Evolutionary conservation across 2,113 vertebrate genomes (phyloP), one percentile per base, ranked within the genome.

Genomic region (Heterocephalus glaber): DNA sequence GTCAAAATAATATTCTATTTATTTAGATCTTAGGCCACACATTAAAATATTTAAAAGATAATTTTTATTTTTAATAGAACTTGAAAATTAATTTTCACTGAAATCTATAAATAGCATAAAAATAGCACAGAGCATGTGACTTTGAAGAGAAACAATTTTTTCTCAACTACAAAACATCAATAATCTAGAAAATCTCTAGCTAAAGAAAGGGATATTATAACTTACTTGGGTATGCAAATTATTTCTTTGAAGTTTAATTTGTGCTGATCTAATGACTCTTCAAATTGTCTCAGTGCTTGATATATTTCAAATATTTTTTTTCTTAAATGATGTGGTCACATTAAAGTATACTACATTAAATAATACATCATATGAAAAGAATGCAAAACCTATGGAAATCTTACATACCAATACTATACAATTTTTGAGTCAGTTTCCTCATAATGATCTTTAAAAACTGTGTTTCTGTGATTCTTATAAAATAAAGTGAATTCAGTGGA

Each of bases 241-340:
- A 92, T 88, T 87, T 90, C 26, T 93, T 90, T 82, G 60, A 94
- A 86, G 44, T 95, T 79, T 28, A n/a, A 4, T 90, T 80, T 82
- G 38, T 85, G 38, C 22, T 90, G 80, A 19, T 96, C 12, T 84
- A 95, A 68, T 92, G 47, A 88, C 3, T 93, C 49, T 95, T 95
- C 30, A 77, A 74, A 74, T 72, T 93, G 17, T 70, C 5, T 90
- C 68, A 94, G 76, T 85, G 35, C 14, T 96, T 86, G 87, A 22
- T 85, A 83, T 72, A 92, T 85, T 81, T 93, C 41, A 60, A 87
- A 86, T 54, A 68, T 87, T 72, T 89, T 85, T 87, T 93, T 16
- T 90, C 47, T 70, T 88, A 87, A 93, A 81, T 79, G 26, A 1
- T 76, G 58, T n/a, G 82, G 47, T 65, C 79, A 92, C 5, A 90